Base-by-base conservation (phyloP, 1,140 invertebrate species). In the Euura lappo region DNA sequence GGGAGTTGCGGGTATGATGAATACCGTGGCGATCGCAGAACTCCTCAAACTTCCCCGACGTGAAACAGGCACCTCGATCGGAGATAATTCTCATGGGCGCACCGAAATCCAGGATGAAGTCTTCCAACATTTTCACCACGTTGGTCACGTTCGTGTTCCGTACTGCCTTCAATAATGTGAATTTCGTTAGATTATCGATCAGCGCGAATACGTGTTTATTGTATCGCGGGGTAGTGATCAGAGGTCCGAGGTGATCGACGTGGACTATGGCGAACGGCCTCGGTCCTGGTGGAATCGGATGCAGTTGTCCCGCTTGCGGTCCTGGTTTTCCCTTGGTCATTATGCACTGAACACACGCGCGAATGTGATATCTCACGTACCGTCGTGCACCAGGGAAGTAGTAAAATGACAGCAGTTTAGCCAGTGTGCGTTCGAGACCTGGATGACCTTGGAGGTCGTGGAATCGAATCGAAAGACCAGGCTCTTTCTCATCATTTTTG, bases 101-200 rank as follows among this genome's bases (percentile, higher is more conserved):
- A 8, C 71, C 69, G 65, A 65, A 75, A 65, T 66, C 65, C 28
- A 46, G n/a, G 42, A 75, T 51, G 11, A 73, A 8, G 3, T 51
- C 47, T 69, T 73, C 74, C 1, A 75, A 10, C 44, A 69, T 28
- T 1, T 28, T 28, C 28, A 28, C 28, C 28, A 28, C 28, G 28
- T 28, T 28, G 28, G 28, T 1, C 69, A 43, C 69, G 65, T 4
- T 71, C 72, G 10, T 71, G 70, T 7, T 68, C 65, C n/a, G 13
- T 65, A 75, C 74, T 6, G 71, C 45, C 46, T 75, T 68, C 28
- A 75, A 51, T 8, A 69, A 46, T 6, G 69, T 67, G 47, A 79
- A 86, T 72, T 84, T 86, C 42, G 79, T 83, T 70, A 85, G 81
- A 65, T 74, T 75, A 72, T 82, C 80, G 7, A 75, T 71, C 2